Conservation (phyloP, 2,113 vertebrate species). For the Urocynchramus pylzowi region DNA sequence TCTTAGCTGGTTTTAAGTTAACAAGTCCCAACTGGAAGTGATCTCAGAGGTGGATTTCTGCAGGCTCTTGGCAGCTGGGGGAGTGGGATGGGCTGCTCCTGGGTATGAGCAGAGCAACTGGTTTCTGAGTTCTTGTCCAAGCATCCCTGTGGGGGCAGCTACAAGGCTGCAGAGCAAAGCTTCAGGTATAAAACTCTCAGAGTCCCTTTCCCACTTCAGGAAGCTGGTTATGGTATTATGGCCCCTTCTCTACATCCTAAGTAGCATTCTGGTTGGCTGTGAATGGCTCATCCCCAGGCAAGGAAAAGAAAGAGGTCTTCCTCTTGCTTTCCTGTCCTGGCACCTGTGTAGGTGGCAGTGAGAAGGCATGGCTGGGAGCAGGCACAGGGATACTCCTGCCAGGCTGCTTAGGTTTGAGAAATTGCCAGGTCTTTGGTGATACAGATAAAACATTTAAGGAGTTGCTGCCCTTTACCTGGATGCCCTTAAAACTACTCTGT, state of each 20-base stretch:
- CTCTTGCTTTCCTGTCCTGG: accelerated
- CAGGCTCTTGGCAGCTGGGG: background rate
- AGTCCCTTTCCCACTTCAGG: background rate
- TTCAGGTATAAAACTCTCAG: background rate
- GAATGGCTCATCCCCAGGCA: background rate
- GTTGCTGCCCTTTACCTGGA: background rate
- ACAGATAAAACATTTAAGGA: background rate
- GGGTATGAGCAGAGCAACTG: background rate
- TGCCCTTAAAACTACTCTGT: background rate
- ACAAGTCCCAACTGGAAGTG: accelerated
- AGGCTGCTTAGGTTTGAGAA: background rate
- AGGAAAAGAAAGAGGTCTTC: background rate
- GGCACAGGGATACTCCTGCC: background rate
- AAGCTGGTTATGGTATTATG: background rate
- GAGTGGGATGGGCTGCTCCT: background rate
- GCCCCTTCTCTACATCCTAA: background rate
- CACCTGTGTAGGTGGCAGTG: background rate
- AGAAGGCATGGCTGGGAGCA: background rate
- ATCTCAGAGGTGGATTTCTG: background rate
- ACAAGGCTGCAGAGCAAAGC: background rate
- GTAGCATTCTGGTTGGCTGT: background rate
- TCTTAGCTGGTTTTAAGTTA: background rate
- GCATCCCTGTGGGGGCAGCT: background rate
- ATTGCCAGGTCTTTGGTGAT: background rate
- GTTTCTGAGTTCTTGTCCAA: background rate